These are phyloP conservation scores for Romanomermis culicivorax DNA, from an alignment of 2,888 invertebrate genomes.

Conservation along the genomic window DNA sequence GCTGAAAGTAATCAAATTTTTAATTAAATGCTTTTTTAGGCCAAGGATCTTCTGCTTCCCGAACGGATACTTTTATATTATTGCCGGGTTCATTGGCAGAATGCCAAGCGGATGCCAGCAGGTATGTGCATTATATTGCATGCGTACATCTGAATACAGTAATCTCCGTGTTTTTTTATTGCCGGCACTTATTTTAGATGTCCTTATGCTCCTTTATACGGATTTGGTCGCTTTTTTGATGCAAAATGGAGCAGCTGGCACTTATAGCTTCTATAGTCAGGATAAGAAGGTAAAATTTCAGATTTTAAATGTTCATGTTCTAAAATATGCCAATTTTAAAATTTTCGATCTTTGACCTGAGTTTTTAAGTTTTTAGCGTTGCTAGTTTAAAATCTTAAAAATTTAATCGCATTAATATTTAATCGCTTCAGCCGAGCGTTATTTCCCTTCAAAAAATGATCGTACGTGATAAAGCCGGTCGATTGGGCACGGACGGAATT, in stretches of 20 bases:
- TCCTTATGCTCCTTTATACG: slow-evolving; percentile 65
- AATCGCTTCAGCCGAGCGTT: slow-evolving; percentile 52
- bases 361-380: too few species aligned
- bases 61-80: slow-evolving; percentile 3
- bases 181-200: slow-evolving; percentile 43
- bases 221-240: slow-evolving; percentile 75
- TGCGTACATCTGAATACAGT: too few species aligned
- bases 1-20: neutral
- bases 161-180: too few species aligned
- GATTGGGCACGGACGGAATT: slow-evolving; percentile 55
- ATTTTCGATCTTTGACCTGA: too few species aligned
- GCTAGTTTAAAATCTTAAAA: too few species aligned
- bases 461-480: slow-evolving; percentile 78
- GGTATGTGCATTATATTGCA: too few species aligned
- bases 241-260: slow-evolving; percentile 63
- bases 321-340: too few species aligned
- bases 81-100: slow-evolving; percentile 7
- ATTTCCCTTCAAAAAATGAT: slow-evolving; percentile 71
- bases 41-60: neutral
- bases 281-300: slow-evolving; percentile 60
- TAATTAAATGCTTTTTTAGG: slow-evolving; percentile 2
- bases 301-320: too few species aligned
- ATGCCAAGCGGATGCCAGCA: slow-evolving; percentile 1
- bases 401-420: neutral
- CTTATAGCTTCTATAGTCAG: slow-evolving; percentile 54